Conservation (phyloP, 2,113 vertebrate genomes). For the Centropristis striata region DNA sequence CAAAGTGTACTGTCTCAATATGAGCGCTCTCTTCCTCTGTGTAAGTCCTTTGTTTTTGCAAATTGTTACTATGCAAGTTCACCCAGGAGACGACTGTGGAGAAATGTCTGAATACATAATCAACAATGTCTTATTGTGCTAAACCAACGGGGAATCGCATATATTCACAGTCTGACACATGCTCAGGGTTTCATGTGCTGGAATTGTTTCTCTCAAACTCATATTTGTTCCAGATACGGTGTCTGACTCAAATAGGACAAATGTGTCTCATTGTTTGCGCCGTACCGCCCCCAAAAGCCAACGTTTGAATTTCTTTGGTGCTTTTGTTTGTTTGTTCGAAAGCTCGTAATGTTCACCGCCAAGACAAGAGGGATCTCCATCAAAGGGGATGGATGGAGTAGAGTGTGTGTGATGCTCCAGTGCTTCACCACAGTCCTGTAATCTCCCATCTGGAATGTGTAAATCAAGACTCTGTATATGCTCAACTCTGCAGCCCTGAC, state of each 20-base stretch:
- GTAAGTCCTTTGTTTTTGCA: conserved; percentile 70
- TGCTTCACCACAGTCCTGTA: conserved; percentile 72
- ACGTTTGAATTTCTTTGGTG: conserved; percentile 56
- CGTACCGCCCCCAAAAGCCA: conserved; percentile 48
- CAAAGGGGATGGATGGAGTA: conserved; percentile 63
- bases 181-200: conserved; percentile 60
- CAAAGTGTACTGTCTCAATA: conserved; percentile 27
- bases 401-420: conserved; percentile 71
- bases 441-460: conserved; percentile 85
- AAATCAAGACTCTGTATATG: conserved; percentile 85
- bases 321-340: conserved; percentile 77
- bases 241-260: conserved; percentile 54
- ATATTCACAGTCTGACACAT: conserved; percentile 64
- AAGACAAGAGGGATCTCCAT: conserved; percentile 64
- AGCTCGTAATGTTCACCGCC: conserved; percentile 62
- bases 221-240: conserved; percentile 65
- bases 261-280: conserved; percentile 67
- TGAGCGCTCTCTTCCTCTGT: conserved; percentile 53
- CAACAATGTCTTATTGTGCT: conserved; percentile 74
- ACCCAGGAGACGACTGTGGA: conserved; percentile 62
- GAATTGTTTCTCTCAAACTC: conserved; percentile 50
- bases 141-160: conserved; percentile 56
- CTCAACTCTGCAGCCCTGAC: conserved; percentile 79
- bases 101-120: conserved; percentile 72
- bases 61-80: conserved; percentile 69